Evolutionary conservation across 2,113 vertebrate genomes (phyloP), one percentile per base, ranked within the genome.

Genomic region (Glaucomys volans): DNA sequence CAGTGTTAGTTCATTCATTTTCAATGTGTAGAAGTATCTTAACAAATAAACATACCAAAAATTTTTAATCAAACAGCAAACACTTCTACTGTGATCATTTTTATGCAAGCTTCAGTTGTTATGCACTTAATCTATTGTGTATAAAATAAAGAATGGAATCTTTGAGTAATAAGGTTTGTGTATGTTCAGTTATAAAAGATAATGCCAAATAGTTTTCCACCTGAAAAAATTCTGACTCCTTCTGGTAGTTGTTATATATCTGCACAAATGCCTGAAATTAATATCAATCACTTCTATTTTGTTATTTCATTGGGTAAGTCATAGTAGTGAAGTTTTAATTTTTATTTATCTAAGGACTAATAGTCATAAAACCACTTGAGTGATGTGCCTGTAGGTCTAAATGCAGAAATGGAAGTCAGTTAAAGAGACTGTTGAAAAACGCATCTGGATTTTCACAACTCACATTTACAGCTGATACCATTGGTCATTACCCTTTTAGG

Each of bases 381-480:
- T 44, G 14, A 42, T 16, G 20, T 42, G 1, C 40, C 18, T 81
- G 2, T 72, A 47, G n/a, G 14, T 35, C 28, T 42, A 22, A 42
- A 64, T 20, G n/a, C 28, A 9, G 28, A 81, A 35, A 11, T 30
- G 20, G 4, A 76, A 10, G 8, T 5, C 12, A 44, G 20, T 32
- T 28, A 37, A 80, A 67, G 37, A n/a, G 26, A 12, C 17, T 69
- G 4, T 69, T 17, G 17, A 32, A 47, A 87, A 35, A 62, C 11
- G 59, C 16, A 17, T 11, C 28, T 18, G 4, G 0, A 0, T 12
- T 47, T 67, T 28, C 28, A 37, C 8, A 2, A 0, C 35, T 69
- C 69, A n/a, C 7, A n/a, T 22, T 13, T 4, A 42, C 30, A 64
- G 28, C n/a, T 16, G 7, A 2, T 42, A 14, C 12, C 26, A 57